phyloP scores from a whole-genome alignment of 2,113 vertebrate species.

The Catharus minimus region DNA sequence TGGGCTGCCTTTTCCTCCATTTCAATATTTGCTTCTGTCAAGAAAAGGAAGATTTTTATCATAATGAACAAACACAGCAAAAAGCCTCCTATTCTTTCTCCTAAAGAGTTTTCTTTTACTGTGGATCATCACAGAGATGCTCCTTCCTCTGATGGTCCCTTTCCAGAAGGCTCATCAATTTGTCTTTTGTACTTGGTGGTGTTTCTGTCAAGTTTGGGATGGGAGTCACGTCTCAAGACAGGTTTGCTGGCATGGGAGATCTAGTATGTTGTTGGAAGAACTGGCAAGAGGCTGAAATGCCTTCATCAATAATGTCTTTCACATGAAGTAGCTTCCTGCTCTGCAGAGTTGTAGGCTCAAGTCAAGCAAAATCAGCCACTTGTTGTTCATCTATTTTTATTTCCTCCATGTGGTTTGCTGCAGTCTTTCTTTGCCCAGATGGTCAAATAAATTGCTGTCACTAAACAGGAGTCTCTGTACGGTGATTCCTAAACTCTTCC shows the following conservation, averaged over 20 bases:
- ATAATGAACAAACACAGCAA: constrained; percentile 19
- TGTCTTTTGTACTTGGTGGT: constrained; percentile 44
- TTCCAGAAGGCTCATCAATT: constrained; percentile 59
- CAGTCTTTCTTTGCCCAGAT: constrained; percentile 59
- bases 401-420: constrained; percentile 40
- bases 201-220: constrained; percentile 30
- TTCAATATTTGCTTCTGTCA: constrained; percentile 43
- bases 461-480: constrained; percentile 40
- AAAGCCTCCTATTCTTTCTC: constrained; percentile 21
- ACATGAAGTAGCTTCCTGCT: constrained; percentile 54
- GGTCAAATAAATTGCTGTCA: constrained; percentile 63
- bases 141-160: constrained; percentile 44
- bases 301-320: constrained; percentile 61
- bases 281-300: constrained; percentile 36
- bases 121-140: background rate
- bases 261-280: constrained; percentile 41
- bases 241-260: constrained; percentile 53
- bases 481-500: constrained; percentile 41
- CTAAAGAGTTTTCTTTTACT: constrained; percentile 11
- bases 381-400: constrained; percentile 58
- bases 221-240: constrained; percentile 52
- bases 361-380: constrained; percentile 50
- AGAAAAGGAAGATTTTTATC: constrained; percentile 27
- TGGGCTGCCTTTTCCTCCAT: background rate
- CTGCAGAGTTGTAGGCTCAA: background rate